Conservation (phyloP, 2,888 invertebrate genomes). For the Linyphia triangularis region DNA sequence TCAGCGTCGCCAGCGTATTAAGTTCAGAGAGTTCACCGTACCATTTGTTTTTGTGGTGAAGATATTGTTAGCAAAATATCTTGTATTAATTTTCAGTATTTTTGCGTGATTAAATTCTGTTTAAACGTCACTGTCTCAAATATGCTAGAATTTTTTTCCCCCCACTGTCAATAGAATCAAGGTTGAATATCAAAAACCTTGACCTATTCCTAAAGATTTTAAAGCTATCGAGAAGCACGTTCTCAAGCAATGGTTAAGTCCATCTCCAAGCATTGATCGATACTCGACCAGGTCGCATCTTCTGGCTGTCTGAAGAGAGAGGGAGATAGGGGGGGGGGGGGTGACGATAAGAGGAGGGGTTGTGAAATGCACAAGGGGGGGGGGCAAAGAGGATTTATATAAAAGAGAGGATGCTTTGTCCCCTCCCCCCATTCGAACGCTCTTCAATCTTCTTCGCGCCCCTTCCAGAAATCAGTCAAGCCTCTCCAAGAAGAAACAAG, state of each 20-base stretch:
- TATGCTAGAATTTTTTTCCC: no score
- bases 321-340: not conserved
- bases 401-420: constrained; percentile 46
- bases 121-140: no score
- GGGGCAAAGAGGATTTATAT: constrained; percentile 52
- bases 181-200: no score
- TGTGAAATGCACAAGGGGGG: constrained; percentile 35
- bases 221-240: not conserved
- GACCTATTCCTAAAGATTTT: no score
- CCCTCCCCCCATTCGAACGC: constrained; percentile 24
- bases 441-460: constrained; percentile 68
- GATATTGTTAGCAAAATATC: no score
- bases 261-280: not conserved
- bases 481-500: not conserved
- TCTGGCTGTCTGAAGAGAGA: not conserved
- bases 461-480: constrained; percentile 10
- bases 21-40: no score
- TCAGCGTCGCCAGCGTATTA: no score
- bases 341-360: not conserved
- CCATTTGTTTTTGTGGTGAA: no score
- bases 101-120: no score
- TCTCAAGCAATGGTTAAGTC: not conserved
- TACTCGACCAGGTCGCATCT: not conserved
- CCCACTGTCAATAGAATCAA: no score
- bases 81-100: no score